Percentiles rank a stretch among this genome's conserved stretches.
Conservation (phyloP, 2,797 vertebrate genomes). For the Mionectes olivaceus region DNA sequence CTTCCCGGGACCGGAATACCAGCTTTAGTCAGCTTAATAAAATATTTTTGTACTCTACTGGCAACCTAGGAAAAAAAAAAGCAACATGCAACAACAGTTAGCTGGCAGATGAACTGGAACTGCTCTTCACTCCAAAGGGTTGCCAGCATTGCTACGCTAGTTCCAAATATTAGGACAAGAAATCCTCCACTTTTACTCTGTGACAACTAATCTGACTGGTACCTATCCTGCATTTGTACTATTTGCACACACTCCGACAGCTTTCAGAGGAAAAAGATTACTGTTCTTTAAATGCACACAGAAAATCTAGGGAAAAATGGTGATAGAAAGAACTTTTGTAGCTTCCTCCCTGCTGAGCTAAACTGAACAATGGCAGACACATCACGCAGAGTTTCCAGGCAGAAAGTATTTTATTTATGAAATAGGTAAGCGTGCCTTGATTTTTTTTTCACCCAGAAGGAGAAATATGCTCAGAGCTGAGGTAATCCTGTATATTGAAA, state of each 20-base stretch:
- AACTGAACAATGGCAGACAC: not conserved
- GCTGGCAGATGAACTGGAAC: not conserved
- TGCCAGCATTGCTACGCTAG: not conserved
- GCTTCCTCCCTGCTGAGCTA: not conserved
- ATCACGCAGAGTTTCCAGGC: not conserved
- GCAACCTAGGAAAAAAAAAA: constrained; percentile 86
- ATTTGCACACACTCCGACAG: not conserved
- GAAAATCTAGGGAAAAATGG: not conserved
- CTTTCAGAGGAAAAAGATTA: not conserved
- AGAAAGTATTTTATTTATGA: not conserved
- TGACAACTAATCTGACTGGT: not conserved
- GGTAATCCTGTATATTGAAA: not conserved
- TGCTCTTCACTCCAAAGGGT: not conserved
- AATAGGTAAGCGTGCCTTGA: not conserved
- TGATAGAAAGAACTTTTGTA: not conserved
- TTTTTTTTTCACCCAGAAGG: not conserved
- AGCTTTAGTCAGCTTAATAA: constrained; percentile 99
- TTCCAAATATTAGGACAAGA: not conserved
- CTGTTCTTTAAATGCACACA: not conserved
- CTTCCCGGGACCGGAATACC: constrained; percentile 98
- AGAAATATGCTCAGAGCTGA: not conserved
- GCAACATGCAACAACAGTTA: not conserved
- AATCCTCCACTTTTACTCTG: not conserved
- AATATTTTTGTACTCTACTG: constrained; percentile 98
- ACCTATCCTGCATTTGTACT: not conserved